These are phyloP conservation scores for Drosophila putrida DNA, from an alignment of 2,888 invertebrate species.

Conservation along the genomic window DNA sequence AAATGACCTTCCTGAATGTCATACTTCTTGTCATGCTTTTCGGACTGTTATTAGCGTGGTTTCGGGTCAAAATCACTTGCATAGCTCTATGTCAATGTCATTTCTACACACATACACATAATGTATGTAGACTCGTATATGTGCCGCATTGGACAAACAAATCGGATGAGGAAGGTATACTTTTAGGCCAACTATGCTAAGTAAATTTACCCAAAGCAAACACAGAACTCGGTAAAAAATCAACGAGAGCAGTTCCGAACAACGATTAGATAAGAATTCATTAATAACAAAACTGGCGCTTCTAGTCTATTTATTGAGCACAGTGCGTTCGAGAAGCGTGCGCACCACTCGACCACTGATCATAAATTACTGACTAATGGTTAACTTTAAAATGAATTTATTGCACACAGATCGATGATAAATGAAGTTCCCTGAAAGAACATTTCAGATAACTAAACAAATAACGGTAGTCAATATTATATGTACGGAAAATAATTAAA, in stretches of 20 bases:
- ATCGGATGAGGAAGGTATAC: constrained; percentile 57
- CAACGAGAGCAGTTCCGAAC: constrained; percentile 33
- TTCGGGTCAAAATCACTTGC: constrained; percentile 14
- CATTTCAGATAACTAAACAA: background rate
- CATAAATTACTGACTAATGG: constrained; percentile 36
- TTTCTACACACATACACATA: background rate
- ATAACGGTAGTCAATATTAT: background rate
- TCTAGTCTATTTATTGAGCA: constrained; percentile 23
- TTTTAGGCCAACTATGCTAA: constrained; percentile 68
- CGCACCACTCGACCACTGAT: constrained; percentile 5
- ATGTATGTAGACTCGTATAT: constrained; percentile 7
- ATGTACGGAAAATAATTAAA: background rate
- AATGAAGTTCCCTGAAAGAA: background rate
- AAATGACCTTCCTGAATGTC: background rate
- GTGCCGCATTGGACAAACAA: constrained; percentile 41
- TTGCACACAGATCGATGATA: background rate
- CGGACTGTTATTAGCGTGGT: background rate
- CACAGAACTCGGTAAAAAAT: constrained; percentile 44
- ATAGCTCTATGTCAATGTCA: constrained; percentile 35
- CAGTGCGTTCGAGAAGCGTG: constrained; percentile 37
- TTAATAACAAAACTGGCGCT: constrained; percentile 43
- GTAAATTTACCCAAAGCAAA: constrained; percentile 59
- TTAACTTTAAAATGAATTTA: constrained; percentile 15
- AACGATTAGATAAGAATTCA: constrained; percentile 67
- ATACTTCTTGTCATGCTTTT: background rate